Conservation (phyloP, 2,797 vertebrate genomes). For the Thripadectes ignobilis region DNA sequence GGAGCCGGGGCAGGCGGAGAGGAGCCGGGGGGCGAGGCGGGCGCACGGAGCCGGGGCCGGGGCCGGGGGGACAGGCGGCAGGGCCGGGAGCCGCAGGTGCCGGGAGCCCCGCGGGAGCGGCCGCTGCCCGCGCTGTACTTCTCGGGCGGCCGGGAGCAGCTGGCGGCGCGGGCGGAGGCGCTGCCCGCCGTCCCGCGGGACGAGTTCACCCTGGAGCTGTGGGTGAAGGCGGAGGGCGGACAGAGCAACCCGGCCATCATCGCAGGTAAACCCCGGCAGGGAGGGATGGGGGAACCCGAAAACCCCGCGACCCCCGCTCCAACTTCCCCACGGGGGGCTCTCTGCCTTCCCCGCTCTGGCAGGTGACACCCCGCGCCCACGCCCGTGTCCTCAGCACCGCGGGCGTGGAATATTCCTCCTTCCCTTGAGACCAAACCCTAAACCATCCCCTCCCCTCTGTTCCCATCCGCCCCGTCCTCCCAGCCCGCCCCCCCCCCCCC, state of each 20-base stretch:
- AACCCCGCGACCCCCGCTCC: background rate
- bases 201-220: slow-evolving; percentile 89
- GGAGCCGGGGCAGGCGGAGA: background rate
- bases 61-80: background rate
- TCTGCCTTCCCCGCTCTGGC: background rate
- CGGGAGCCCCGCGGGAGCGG: slow-evolving; percentile 70
- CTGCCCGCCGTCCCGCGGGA: slow-evolving; percentile 82
- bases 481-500: background rate
- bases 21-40: slow-evolving; percentile 34
- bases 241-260: slow-evolving; percentile 91
- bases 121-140: slow-evolving; percentile 88
- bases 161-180: slow-evolving; percentile 79
- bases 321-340: background rate
- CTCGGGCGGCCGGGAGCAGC: slow-evolving; percentile 83
- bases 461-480: background rate
- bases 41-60: background rate
- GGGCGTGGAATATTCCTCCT: background rate
- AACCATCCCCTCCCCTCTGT: background rate
- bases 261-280: slow-evolving; percentile 82
- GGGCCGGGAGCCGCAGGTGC: slow-evolving; percentile 5
- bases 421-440: background rate
- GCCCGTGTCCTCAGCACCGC: background rate
- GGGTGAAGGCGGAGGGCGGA: slow-evolving; percentile 93
- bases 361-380: background rate
- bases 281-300: background rate